Evolutionary conservation across 1,140 invertebrate species (phyloP).

Genomic region (Glomeris maerens): DNA sequence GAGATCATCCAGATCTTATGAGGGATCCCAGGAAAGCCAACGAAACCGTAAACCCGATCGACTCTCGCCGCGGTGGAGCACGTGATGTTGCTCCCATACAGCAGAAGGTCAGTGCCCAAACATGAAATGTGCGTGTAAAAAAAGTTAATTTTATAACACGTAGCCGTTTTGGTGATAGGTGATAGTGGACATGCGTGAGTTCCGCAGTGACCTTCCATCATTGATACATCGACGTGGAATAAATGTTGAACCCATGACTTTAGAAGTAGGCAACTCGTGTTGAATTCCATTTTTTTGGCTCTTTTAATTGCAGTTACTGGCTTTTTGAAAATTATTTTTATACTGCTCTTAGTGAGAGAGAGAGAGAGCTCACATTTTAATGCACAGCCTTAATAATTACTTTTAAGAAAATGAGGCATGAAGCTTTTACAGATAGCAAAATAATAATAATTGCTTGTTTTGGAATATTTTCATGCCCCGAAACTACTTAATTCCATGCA

Average conservation of each 20-base stretch:
- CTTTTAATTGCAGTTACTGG: too few species aligned
- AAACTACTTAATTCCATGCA: neutral
- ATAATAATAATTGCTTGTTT: neutral
- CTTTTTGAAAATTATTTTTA: too few species aligned
- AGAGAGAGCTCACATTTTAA: conserved; percentile 6
- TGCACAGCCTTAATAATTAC: conserved; percentile 8
- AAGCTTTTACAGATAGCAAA: neutral
- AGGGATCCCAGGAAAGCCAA: conserved; percentile 31
- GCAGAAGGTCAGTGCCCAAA: conserved; percentile 6
- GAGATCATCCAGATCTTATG: conserved; percentile 48
- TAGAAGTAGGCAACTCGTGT: too few species aligned
- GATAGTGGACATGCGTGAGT: conserved; percentile 97
- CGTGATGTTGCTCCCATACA: conserved; percentile 13
- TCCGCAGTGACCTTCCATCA: conserved; percentile 87
- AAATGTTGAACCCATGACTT: conserved; percentile 79
- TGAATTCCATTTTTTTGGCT: too few species aligned
- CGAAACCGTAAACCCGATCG: conserved; percentile 28
- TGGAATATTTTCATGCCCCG: neutral
- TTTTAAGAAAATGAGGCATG: too few species aligned
- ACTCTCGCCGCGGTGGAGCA: conserved; percentile 49
- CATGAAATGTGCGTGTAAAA: conserved; percentile 7
- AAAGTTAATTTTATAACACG: too few species aligned
- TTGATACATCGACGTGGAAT: conserved; percentile 84
- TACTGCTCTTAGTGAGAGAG: conserved; percentile 5
- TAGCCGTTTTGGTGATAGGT: conserved; percentile 34